phyloP scores from a whole-genome alignment of 2,797 vertebrate species.

The Iguana delicatissima region DNA sequence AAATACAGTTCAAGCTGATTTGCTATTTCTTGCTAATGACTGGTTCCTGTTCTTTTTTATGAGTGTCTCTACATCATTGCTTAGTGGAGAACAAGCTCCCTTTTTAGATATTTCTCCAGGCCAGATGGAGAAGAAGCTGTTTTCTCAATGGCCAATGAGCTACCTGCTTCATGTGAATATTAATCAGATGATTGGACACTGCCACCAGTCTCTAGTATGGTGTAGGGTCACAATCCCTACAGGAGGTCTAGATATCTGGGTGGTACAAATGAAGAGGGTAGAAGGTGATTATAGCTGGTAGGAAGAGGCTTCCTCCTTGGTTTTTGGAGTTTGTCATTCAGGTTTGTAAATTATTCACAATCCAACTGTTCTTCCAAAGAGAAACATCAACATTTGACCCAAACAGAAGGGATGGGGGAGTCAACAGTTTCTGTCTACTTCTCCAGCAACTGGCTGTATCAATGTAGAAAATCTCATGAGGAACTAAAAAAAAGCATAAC shows the following conservation, averaged over 20 bases:
- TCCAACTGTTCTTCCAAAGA: conserved; percentile 66
- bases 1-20: not conserved
- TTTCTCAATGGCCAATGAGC: conserved; percentile 26
- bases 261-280: not conserved
- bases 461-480: not conserved
- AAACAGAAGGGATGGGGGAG: not conserved
- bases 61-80: not conserved
- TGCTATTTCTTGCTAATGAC: not conserved
- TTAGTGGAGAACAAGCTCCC: not conserved
- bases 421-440: not conserved
- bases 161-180: conserved; percentile 76
- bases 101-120: not conserved
- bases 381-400: not conserved
- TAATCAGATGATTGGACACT: conserved; percentile 55
- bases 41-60: not conserved
- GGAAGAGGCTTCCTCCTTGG: conserved; percentile 35
- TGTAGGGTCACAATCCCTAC: not conserved
- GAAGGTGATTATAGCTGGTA: not conserved
- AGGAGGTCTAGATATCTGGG: conserved; percentile 16
- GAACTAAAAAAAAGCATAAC: not conserved
- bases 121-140: not conserved
- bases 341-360: conserved; percentile 73
- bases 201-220: not conserved
- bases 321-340: conserved; percentile 28
- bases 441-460: not conserved